Percentiles rank a stretch among this genome's conserved stretches.
Evolutionary conservation across 2,797 vertebrate genomes (phyloP).

Genomic region (Coranthus polyacanthus): DNA sequence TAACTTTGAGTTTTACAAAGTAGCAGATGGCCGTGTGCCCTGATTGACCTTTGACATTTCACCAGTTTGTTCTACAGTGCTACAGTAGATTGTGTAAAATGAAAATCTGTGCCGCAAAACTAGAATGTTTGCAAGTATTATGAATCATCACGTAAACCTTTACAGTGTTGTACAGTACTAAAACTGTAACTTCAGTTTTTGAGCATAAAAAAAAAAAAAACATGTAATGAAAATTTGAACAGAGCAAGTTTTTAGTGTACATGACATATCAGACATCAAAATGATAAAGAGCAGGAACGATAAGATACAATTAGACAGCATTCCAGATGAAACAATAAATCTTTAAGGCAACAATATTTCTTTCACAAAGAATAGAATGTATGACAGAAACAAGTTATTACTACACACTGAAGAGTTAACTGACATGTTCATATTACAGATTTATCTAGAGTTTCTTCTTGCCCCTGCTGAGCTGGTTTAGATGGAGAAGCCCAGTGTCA

Average conservation of each 20-base stretch:
- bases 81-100: constrained; percentile 66
- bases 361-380: constrained; percentile 50
- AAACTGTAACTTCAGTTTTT: constrained; percentile 49
- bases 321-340: constrained; percentile 58
- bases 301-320: constrained; percentile 43
- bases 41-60: constrained; percentile 61
- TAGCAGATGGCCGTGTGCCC: constrained; percentile 37
- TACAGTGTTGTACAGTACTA: constrained; percentile 81
- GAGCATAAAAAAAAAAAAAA: constrained; percentile 43
- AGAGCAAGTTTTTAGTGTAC: constrained; percentile 34
- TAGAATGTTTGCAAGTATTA: constrained; percentile 46
- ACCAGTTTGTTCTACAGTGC: constrained; percentile 68
- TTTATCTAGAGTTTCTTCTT: constrained; percentile 48
- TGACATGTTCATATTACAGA: constrained; percentile 46
- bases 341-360: constrained; percentile 56
- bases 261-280: constrained; percentile 40
- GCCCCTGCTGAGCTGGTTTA: constrained; percentile 57
- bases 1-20: constrained; percentile 31
- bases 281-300: constrained; percentile 35
- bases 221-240: constrained; percentile 28
- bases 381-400: constrained; percentile 37
- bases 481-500: constrained; percentile 70
- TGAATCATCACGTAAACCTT: constrained; percentile 62
- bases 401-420: constrained; percentile 37
- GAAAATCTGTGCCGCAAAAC: constrained; percentile 46